Conservation (phyloP, 23 tunicate genomes). For the Halocynthia aurantium region DNA sequence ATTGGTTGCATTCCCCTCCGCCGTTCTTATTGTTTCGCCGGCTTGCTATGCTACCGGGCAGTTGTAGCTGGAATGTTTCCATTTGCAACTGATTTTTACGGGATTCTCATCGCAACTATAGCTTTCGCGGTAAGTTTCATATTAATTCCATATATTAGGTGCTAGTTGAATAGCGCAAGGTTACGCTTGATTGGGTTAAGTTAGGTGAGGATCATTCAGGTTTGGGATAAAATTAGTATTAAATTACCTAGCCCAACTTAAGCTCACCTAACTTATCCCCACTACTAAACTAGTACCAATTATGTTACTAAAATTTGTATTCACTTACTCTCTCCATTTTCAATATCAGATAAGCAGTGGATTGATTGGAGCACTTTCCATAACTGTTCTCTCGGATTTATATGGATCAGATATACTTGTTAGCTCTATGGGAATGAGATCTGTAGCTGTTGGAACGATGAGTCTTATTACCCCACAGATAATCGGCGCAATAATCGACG, state of each 20-base stretch:
- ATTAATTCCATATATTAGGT: no score
- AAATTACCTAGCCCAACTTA: no score
- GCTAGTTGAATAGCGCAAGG: no score
- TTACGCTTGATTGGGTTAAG: no score
- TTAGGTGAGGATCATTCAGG: no score
- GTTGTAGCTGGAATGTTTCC: conserved; percentile 6
- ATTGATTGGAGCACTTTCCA: conserved; percentile 33
- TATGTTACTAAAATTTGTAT: not conserved
- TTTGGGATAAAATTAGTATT: no score
- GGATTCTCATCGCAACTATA: conserved; percentile 19
- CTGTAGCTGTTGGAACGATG: conserved; percentile 38
- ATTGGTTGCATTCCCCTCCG: conserved; percentile 23
- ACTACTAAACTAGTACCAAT: not conserved
- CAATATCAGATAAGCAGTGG: conserved; percentile 31
- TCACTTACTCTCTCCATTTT: not conserved
- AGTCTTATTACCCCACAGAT: conserved; percentile 42
- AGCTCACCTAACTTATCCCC: no score
- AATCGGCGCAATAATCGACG: conserved; percentile 32
- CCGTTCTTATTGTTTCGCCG: conserved; percentile 15
- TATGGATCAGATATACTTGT: conserved; percentile 46
- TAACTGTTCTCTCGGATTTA: conserved; percentile 48
- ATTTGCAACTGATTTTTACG: conserved; percentile 6
- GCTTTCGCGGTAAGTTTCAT: conserved; percentile 24
- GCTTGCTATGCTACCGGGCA: conserved; percentile 3
- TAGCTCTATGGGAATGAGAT: conserved; percentile 42